These are phyloP conservation scores for Cylindroiulus punctatus DNA, from an alignment of 2,888 invertebrate genomes.

Conservation along the genomic window DNA sequence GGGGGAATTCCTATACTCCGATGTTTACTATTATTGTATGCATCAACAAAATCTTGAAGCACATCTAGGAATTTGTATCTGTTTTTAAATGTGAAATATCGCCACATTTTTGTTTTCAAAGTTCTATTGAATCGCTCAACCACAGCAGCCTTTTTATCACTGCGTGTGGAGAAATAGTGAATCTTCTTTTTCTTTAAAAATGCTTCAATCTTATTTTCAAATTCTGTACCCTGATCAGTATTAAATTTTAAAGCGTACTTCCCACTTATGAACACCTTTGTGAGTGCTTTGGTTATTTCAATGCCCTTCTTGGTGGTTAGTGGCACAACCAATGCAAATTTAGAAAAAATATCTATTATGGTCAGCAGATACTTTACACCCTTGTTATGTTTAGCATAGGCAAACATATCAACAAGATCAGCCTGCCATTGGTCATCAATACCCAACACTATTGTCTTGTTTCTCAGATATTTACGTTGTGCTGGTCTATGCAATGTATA, in stretches of 20 bases:
- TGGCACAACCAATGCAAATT: conserved; percentile 60
- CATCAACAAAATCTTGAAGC: conserved; percentile 60
- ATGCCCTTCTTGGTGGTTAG: conserved; percentile 60
- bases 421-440: conserved; percentile 61
- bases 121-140: conserved; percentile 60
- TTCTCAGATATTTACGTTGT: not conserved
- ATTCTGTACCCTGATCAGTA: conserved; percentile 61
- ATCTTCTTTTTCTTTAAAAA: not conserved
- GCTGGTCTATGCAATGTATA: conserved; percentile 31
- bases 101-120: conserved; percentile 62
- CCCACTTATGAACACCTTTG: conserved; percentile 58
- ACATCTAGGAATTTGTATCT: conserved; percentile 61
- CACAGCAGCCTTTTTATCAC: conserved; percentile 59
- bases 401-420: conserved; percentile 60
- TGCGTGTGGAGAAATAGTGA: conserved; percentile 50
- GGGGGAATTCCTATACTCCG: conserved; percentile 10
- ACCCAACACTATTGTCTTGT: not conserved
- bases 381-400: conserved; percentile 58
- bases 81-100: conserved; percentile 61
- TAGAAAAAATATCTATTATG: conserved; percentile 61
- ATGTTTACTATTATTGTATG: conserved; percentile 60
- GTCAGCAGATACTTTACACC: conserved; percentile 60
- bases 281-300: conserved; percentile 58
- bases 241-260: conserved; percentile 58
- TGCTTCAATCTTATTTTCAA: conserved; percentile 58